Evolutionary conservation across 2,113 vertebrate genomes (phyloP), one percentile per base, ranked within the genome.

Genomic region (Arvicanthis niloticus): DNA sequence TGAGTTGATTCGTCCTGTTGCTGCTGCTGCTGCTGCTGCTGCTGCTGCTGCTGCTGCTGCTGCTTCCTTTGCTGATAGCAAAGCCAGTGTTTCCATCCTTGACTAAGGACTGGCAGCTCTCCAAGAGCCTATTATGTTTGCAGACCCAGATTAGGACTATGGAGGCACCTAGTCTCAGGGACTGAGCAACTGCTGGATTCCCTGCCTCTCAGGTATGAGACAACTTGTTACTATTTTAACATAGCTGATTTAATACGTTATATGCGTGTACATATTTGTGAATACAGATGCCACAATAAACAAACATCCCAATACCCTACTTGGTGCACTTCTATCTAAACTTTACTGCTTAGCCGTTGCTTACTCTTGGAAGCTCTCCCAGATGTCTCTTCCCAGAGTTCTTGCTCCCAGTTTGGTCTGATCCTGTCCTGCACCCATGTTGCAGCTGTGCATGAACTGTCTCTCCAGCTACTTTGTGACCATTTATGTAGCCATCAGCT

Each of bases 361-460:
- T 8, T 58, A 56, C 88, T 76, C 67, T 73, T 65, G 65, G 88
- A 91, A 92, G 58, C 45, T 89, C 68, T 93, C 77, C 42, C 58
- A 53, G 75, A 45, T 12, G 17, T 12, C 58, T 76, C 40, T 21
- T 91, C 40, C 31, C 4, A 86, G 53, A 89, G 65, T 48, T 82
- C 26, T 45, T 31, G 37, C 58, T 51, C 42, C 45, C 53, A 68
- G 21, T 73, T 60, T 42, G 9, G 58, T 31, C 92, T 82, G 37
- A 12, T 62, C 75, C 78, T 42, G 22, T 88, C 80, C 31, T 22
- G 86, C 67, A 91, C 45, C 31, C 67, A 1, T 31, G 29, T 84
- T 88, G 95, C 26, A 26, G 40, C 0, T 78, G 40, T 40, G 67
- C 86, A 88, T 68, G 76, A 86, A 17, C 81, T 19, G 6, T 45